Evolutionary conservation across 1,140 invertebrate species (phyloP), one percentile per base, ranked within the genome.

Genomic region (Tetragnatha versicolor): DNA sequence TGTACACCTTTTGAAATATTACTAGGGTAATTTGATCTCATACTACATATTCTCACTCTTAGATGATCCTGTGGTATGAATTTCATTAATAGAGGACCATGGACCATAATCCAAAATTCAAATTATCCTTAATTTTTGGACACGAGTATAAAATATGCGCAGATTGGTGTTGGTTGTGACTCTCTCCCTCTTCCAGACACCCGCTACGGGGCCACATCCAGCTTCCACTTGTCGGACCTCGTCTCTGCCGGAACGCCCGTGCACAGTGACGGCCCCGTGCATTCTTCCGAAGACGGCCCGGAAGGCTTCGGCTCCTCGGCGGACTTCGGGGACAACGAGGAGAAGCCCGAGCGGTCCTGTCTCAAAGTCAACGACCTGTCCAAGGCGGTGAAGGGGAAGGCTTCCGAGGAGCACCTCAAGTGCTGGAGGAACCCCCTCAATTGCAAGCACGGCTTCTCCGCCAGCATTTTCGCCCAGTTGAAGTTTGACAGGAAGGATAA

Each of bases 341-440:
- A 37, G 17, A 66, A 73, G 10, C 58, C 68, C 3, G 77, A 79
- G 12, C 20, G 60, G n/a, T 66, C 70, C 0, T 80, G 79, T 17
- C 31, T 80, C 17, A 80, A 80, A 49, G 12, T 80, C 2, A 42
- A 51, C 9, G 70, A 68, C 9, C 45, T 80, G 47, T 53, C 60
- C 4, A 75, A 35, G 10, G 17, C 66, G 5, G 61, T 37, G 0
- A 42, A 31, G 20, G 45, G 73, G 3, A 73, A 73, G n/a, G 55
- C 55, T 10, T 65, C 65, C 2, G 77, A 47, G 17, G 66, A 68
- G 35, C 53, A 80, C 17, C 42, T 58, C 2, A 68, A 68, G n/a
- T 80, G 79, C 14, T 80, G 79, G 79, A 29, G 37, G 4, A 80
- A 80, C 42, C 79, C 79, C 14, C 29, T 49, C 35, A 33, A 75